Percentiles rank a stretch among this genome's conserved stretches.
These are phyloP conservation scores for Sicus ferrugineus DNA, from an alignment of 2,888 invertebrate species.

Conservation along the genomic window DNA sequence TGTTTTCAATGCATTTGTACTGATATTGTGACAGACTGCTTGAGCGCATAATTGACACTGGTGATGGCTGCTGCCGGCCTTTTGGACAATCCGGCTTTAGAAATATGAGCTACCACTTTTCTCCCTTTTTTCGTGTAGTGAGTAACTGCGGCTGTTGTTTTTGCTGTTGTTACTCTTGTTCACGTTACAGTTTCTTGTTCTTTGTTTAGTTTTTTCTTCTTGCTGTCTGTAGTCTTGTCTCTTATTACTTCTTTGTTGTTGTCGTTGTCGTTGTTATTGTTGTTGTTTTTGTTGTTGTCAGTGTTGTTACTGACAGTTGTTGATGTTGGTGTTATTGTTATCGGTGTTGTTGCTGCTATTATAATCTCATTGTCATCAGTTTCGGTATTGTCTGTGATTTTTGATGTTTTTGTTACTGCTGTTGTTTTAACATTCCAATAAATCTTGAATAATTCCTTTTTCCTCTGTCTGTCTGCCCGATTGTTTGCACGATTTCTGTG, in stretches of 20 bases:
- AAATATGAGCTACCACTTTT: too few relatives aligned
- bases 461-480: neutral
- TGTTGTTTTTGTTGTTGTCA: neutral
- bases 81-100: slow-evolving; percentile 6
- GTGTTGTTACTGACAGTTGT: too few relatives aligned
- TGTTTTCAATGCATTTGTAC: neutral
- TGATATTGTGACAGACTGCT: too few relatives aligned
- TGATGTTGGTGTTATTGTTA: slow-evolving; percentile 25
- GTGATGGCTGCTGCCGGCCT: neutral
- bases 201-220: slow-evolving; percentile 39
- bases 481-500: too few relatives aligned
- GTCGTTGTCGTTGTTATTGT: slow-evolving; percentile 4
- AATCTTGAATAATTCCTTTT: too few relatives aligned
- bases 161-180: neutral
- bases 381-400: slow-evolving; percentile 39
- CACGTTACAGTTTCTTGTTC: neutral
- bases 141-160: neutral
- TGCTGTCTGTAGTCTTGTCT: slow-evolving; percentile 5
- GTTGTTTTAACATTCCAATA: neutral
- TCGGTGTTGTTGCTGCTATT: neutral
- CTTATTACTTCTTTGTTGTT: slow-evolving; percentile 39
- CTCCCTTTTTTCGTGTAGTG: neutral
- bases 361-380: too few relatives aligned
- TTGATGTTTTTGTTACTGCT: neutral
- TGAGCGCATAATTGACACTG: too few relatives aligned